Percentiles rank a stretch among this genome's conserved stretches.
These are phyloP conservation scores for Pegoplata infirma DNA, from an alignment of 2,888 invertebrate species.

Conservation along the genomic window DNA sequence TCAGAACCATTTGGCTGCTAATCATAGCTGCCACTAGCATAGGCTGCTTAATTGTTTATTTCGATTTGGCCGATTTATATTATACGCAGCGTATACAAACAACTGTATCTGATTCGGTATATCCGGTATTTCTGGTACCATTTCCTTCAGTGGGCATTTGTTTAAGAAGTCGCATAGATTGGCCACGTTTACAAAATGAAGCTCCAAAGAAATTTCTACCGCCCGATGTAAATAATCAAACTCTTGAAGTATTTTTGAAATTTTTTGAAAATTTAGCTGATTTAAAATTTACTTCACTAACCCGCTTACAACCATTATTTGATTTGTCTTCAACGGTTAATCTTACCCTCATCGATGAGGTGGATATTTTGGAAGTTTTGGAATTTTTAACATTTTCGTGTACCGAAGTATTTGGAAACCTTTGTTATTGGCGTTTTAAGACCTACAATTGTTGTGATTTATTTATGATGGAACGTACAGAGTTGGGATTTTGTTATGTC, in stretches of 20 bases:
- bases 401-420: conserved; percentile 73
- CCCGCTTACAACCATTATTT: conserved; percentile 64
- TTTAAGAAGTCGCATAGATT: conserved; percentile 71
- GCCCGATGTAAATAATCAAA: conserved; percentile 64
- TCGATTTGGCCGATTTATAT: conserved; percentile 70
- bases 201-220: conserved; percentile 70
- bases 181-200: conserved; percentile 66
- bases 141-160: conserved; percentile 76
- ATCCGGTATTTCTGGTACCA: conserved; percentile 70
- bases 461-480: conserved; percentile 78
- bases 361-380: conserved; percentile 70
- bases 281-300: conserved; percentile 66
- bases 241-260: conserved; percentile 66
- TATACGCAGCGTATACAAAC: conserved; percentile 70
- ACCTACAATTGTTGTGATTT: conserved; percentile 78
- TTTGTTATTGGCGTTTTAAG: conserved; percentile 78
- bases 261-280: conserved; percentile 68
- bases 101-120: conserved; percentile 72
- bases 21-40: conserved; percentile 69
- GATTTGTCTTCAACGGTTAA: conserved; percentile 52
- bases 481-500: conserved; percentile 78
- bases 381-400: conserved; percentile 69
- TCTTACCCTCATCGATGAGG: conserved; percentile 67
- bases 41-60: conserved; percentile 69
- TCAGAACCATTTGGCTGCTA: conserved; percentile 71